Base-by-base conservation (phyloP, 1,140 invertebrate species). In the Charaxes varanes region DNA sequence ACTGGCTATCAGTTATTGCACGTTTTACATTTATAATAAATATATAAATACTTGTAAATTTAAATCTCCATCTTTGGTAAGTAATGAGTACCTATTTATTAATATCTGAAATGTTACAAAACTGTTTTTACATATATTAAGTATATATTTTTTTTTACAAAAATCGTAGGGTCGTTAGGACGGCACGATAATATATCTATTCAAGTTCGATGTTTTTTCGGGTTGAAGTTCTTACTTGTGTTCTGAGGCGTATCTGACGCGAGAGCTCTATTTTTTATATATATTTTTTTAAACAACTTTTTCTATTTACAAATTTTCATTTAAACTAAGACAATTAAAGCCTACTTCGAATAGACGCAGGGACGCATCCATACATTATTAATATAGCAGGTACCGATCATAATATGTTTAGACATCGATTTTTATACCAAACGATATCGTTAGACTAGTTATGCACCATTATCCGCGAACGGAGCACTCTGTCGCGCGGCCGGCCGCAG, bases 41-140 rank as follows among this genome's bases (percentile, higher is more conserved):
- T 83, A 83, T 83, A 83, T 83, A 83, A 83, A 83, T 83, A 83
- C 76, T 83, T 83, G 76, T 83, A 80, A 80, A 77, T 80, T 82
- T 79, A 69, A 70, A 67, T 82, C 66, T 82, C 59, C 76, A 77
- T 81, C 69, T 82, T 77, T 78, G 63, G 78, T 82, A 72, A 73
- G 64, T 77, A 68, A 82, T 79, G 71, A 71, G 68, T 79, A 77
- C 76, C 73, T 82, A 82, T 78, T 78, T 67, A 55, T 71, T 81
- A 79, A 82, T 82, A 79, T 80, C 56, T 80, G 72, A 78, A 82
- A 78, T 78, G 73, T 82, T 82, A 82, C 78, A 82, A 82, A 82
- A 82, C 73, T 72, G 76, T 78, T 76, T 82, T 79, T 78, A 72
- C 64, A 74, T 78, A 73, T 71, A 70, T 70, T 73, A 77, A 69